These are phyloP conservation scores for Alectura lathami DNA, from an alignment of 2,113 vertebrate genomes.

Conservation along the genomic window DNA sequence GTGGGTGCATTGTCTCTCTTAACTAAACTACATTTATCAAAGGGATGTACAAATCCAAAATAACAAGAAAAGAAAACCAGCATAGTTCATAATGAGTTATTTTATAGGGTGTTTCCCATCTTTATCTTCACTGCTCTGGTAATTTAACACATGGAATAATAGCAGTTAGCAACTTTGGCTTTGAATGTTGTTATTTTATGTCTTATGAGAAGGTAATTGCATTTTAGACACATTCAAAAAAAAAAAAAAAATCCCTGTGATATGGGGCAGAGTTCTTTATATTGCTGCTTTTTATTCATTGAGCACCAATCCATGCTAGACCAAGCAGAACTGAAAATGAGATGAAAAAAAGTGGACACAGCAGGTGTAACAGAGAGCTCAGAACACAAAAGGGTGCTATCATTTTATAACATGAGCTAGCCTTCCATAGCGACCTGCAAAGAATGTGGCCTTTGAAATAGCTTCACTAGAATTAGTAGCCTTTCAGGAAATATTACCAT, in stretches of 20 bases:
- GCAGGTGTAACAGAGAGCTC: conserved; percentile 64
- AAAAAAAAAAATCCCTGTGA: not conserved
- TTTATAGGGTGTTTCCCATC: conserved; percentile 69
- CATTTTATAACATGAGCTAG: conserved; percentile 70
- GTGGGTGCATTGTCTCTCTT: not conserved
- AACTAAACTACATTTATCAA: conserved; percentile 37
- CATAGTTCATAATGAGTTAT: conserved; percentile 63
- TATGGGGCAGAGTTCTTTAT: conserved; percentile 49
- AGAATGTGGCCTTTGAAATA: conserved; percentile 74
- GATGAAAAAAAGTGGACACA: conserved; percentile 45
- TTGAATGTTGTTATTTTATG: conserved; percentile 62
- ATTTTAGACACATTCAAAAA: conserved; percentile 37
- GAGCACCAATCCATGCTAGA: conserved; percentile 37
- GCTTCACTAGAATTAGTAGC: conserved; percentile 65
- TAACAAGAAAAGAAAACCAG: conserved; percentile 55
- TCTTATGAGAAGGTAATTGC: conserved; percentile 66
- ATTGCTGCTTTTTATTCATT: conserved; percentile 60
- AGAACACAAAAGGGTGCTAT: conserved; percentile 67
- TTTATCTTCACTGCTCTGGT: conserved; percentile 53
- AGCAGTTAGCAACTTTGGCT: conserved; percentile 64
- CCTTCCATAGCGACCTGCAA: conserved; percentile 69
- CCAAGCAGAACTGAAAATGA: conserved; percentile 63
- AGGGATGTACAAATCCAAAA: conserved; percentile 52
- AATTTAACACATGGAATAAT: conserved; percentile 69
- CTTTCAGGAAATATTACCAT: conserved; percentile 74